Base-by-base conservation (phyloP, 1,140 invertebrate species). In the Zaprionus nigranus region DNA sequence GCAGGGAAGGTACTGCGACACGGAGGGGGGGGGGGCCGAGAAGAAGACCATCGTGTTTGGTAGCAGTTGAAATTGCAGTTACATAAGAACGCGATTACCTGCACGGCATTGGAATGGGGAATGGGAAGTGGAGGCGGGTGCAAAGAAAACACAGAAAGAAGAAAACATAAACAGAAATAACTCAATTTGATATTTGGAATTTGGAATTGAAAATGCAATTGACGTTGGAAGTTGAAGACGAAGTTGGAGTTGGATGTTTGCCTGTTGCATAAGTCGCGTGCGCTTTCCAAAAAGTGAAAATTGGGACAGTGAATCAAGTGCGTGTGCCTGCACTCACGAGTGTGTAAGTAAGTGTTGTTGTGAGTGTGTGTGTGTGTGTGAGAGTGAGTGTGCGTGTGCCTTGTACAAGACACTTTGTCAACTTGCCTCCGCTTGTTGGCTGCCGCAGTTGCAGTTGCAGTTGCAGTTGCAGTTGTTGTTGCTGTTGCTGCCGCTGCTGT, bases 241-340 rank as follows among this genome's bases (percentile, higher is more conserved):
- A 20, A 26, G 11, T 13, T 26, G 26, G 12, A n/a, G 24, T 3
- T 17, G 43, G 30, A 57, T 22, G 40, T 46, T 28, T 49, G 64
- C 64, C 30, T 54, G 57, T 79, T 79, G 59, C 67, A 67, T 79
- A 76, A 79, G 56, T 53, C 40, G 49, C 66, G 59, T 36, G 68
- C 78, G 74, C 78, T 79, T 79, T 79, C 78, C 78, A 79, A 79
- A 79, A 79, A 79, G 78, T 73, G 78, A 79, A 79, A 79, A 79
- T 79, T 79, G 54, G 74, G 75, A 79, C 78, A 79, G 63, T 79
- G 70, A 75, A 75, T 68, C 74, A 49, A 62, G 51, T 67, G 63
- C 63, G 46, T 64, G 49, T 20, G 22, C n/a, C 40, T 46, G 38
- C 38, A 40, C n/a, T 46, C 7, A 26, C 11, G 40, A 20, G 24